Evolutionary conservation across 2,888 invertebrate genomes (phyloP), one percentile per base, ranked within the genome.

Genomic region (Microctonus hyperodae): DNA sequence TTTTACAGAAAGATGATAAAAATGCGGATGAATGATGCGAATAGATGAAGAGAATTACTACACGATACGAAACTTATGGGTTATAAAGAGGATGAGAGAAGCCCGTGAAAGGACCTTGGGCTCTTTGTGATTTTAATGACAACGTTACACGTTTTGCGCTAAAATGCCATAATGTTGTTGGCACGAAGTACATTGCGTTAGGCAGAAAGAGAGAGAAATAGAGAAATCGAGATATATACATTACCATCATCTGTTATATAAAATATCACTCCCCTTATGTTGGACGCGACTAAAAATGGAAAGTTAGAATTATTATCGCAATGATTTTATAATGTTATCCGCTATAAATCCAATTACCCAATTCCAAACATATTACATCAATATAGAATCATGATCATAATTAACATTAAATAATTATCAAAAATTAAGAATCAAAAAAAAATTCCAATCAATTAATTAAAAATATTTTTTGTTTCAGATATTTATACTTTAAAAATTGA

Each of bases 101-200:
- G 58, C 65, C 64, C 53, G 62, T 60, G 69, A 63, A 57, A 69
- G 69, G 71, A 79, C 83, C 83, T 83, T 83, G 83, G 80, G 81
- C 83, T 83, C 83, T 74, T 83, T 83, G 81, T 78, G 76, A 65
- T 62, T 81, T 44, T 82, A 82, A 66, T 67, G 62, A 66, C 66
- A 67, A 63, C 58, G 59, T 67, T 67, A 63, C 31, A 63, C 58
- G 44, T 40, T 13, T 55, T 53, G 57, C 61, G 65, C 44, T 53
- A 65, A 55, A 66, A 66, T 66, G 55, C 61, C 65, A 66, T 66
- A 66, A 66, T 66, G 48, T 50, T 31, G 62, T 62, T 62, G 66
- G 62, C 66, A 67, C 66, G 66, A 67, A 67, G 57, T 67, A 62
- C 66, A 67, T 66, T 61, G 56, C 61, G 56, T 56, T 33, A 61